Evolutionary conservation across 2,888 invertebrate genomes (phyloP).

Genomic region (Idaea dimidiata): DNA sequence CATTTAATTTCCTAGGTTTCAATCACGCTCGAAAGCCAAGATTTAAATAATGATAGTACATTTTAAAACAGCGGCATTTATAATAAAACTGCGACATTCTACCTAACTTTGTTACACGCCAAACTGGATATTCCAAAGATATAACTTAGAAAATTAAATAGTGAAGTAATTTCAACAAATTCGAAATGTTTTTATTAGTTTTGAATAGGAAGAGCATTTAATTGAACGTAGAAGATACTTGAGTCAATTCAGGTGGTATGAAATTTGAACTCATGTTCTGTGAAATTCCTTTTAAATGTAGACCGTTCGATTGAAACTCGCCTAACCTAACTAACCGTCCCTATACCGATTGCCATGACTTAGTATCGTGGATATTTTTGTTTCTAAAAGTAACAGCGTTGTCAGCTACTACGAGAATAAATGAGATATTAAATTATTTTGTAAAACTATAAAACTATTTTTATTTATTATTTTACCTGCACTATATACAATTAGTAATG

Average conservation of each 20-base stretch:
- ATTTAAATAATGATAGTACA: too few relatives aligned
- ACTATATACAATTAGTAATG: too few relatives aligned
- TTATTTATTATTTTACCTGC: too few relatives aligned
- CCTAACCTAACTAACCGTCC: background rate
- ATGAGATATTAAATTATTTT: too few relatives aligned
- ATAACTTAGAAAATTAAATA: conserved; percentile 27
- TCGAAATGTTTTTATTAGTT: conserved; percentile 25
- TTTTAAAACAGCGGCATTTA: background rate
- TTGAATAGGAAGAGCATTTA: conserved; percentile 10
- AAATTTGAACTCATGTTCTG: background rate
- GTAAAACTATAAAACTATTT: too few relatives aligned
- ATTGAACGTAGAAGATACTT: background rate
- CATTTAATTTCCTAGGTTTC: too few relatives aligned
- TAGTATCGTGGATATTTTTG: too few relatives aligned
- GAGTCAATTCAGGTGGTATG: background rate
- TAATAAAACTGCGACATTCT: background rate
- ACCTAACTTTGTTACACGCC: conserved; percentile 20
- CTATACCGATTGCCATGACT: too few relatives aligned
- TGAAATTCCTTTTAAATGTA: background rate
- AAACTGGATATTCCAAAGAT: conserved; percentile 16
- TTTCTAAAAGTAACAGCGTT: too few relatives aligned
- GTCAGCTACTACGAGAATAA: too few relatives aligned
- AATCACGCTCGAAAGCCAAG: too few relatives aligned
- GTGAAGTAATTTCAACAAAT: conserved; percentile 24
- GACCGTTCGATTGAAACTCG: background rate